These are phyloP conservation scores for Corydoras sp. DNA, from an alignment of 2,113 vertebrate genomes.

Conservation along the genomic window DNA sequence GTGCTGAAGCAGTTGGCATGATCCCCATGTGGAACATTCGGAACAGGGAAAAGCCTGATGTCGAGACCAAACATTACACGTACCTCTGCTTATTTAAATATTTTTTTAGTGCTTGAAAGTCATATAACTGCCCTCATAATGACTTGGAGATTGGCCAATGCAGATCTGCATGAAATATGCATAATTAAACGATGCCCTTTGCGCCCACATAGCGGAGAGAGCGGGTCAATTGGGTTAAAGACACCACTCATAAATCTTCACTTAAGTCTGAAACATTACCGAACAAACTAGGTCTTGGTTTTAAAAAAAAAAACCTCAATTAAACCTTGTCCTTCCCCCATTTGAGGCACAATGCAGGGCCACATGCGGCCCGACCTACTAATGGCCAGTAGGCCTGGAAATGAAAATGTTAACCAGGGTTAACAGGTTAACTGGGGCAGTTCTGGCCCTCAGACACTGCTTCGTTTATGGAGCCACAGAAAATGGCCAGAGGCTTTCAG, in stretches of 20 bases:
- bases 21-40: too few species aligned
- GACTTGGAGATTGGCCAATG: constrained; percentile 17
- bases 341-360: constrained; percentile 3
- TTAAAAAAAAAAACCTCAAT: constrained; percentile 31
- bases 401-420: constrained; percentile 52
- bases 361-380: constrained; percentile 33
- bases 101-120: too few species aligned
- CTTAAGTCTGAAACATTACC: constrained; percentile 46
- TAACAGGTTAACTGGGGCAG: constrained; percentile 28
- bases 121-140: too few species aligned
- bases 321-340: constrained; percentile 2
- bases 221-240: constrained; percentile 49
- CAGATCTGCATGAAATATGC: constrained; percentile 43
- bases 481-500: too few species aligned
- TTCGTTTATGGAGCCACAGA: too few species aligned
- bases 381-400: constrained; percentile 39
- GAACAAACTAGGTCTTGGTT: constrained; percentile 42
- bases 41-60: too few species aligned
- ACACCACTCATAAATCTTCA: constrained; percentile 46
- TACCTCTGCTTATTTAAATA: too few species aligned
- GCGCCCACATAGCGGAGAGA: constrained; percentile 36
- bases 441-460: constrained; percentile 24
- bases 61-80: too few species aligned
- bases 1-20: too few species aligned
- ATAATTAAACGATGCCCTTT: constrained; percentile 43